These are phyloP conservation scores for Enteromius trimaculatus DNA, from an alignment of 2,797 vertebrate genomes.

Conservation along the genomic window DNA sequence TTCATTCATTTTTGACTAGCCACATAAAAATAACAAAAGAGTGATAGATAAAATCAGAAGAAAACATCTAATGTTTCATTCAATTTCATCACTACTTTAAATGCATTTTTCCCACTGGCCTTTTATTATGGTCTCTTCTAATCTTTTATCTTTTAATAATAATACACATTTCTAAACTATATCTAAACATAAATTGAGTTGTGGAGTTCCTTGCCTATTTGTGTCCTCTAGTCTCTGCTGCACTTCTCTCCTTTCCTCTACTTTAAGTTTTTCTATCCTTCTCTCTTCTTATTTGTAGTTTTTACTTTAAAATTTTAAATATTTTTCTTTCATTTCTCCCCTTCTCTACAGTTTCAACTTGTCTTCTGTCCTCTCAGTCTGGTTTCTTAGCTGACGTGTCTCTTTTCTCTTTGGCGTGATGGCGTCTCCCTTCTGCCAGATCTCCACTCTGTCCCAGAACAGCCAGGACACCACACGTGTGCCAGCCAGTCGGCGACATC, in stretches of 20 bases:
- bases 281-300: slow-evolving; percentile 8
- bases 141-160: not conserved
- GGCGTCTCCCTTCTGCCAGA: slow-evolving; percentile 48
- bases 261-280: not conserved
- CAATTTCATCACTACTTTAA: not conserved
- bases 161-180: not conserved
- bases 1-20: not conserved
- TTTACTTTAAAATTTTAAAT: not conserved
- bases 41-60: not conserved
- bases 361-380: slow-evolving; percentile 4
- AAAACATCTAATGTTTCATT: not conserved
- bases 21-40: not conserved
- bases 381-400: slow-evolving; percentile 39
- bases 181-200: not conserved
- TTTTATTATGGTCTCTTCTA: not conserved
- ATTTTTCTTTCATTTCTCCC: not conserved
- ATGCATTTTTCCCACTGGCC: not conserved
- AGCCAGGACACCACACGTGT: slow-evolving; percentile 41
- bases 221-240: not conserved
- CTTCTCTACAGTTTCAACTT: not conserved
- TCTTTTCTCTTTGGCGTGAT: slow-evolving; percentile 47
- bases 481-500: slow-evolving; percentile 46
- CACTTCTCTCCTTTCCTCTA: slow-evolving; percentile 1
- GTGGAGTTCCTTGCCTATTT: not conserved
- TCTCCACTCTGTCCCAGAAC: slow-evolving; percentile 50